Evolutionary conservation across 2,888 invertebrate species (phyloP).

Genomic region (Mechanitis mazaeus): DNA sequence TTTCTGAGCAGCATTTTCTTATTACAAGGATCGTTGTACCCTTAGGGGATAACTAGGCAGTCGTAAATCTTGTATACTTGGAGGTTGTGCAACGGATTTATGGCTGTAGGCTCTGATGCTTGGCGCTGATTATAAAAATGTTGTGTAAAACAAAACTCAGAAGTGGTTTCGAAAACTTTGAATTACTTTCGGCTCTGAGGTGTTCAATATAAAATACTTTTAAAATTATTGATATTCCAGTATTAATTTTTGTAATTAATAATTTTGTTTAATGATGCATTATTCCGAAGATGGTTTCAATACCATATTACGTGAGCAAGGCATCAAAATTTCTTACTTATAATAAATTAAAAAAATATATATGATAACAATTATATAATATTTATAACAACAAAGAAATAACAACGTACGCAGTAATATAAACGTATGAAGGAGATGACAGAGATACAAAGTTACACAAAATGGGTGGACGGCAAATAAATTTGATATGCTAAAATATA

Average conservation of each 20-base stretch:
- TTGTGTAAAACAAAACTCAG: not conserved
- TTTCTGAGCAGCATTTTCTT: constrained; percentile 6
- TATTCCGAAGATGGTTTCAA: too few species aligned
- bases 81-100: constrained; percentile 22
- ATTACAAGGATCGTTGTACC: constrained; percentile 10
- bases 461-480: constrained; percentile 14
- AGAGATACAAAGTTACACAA: constrained; percentile 15
- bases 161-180: not conserved
- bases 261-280: too few species aligned
- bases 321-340: too few species aligned
- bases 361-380: too few species aligned
- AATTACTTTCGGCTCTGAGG: too few species aligned
- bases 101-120: constrained; percentile 14
- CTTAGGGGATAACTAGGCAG: constrained; percentile 8
- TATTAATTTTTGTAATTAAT: too few species aligned
- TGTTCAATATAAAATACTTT: too few species aligned
- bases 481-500: constrained; percentile 11
- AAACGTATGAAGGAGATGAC: constrained; percentile 4
- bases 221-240: too few species aligned
- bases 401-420: constrained; percentile 1
- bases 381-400: not conserved
- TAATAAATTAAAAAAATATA: too few species aligned
- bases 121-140: constrained; percentile 21
- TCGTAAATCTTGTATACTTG: constrained; percentile 16
- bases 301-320: too few species aligned